Percentiles rank a stretch among this genome's conserved stretches.
Conservation (phyloP, 1,140 invertebrate species). For the Heliconius nattereri region DNA sequence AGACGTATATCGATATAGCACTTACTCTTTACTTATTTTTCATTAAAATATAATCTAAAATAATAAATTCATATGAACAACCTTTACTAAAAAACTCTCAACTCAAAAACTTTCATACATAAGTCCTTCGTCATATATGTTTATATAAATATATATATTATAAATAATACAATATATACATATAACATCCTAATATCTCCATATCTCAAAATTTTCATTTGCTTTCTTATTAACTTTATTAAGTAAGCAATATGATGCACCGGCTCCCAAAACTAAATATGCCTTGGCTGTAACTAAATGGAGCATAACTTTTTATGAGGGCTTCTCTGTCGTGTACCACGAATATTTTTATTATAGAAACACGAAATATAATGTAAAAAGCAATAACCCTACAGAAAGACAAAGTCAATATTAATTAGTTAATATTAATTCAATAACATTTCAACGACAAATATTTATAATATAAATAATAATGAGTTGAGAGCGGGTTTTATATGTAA, state of each 20-base stretch:
- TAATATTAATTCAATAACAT: background rate
- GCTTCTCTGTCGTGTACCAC: slow-evolving; percentile 57
- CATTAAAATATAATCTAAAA: background rate
- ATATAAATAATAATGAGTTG: background rate
- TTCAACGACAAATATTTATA: background rate
- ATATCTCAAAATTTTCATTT: slow-evolving; percentile 20
- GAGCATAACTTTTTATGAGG: slow-evolving; percentile 72
- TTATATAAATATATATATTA: background rate
- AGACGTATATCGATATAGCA: background rate
- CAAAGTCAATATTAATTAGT: background rate
- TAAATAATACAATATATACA: too few species aligned
- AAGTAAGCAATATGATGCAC: slow-evolving; percentile 70
- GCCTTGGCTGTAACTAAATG: slow-evolving; percentile 63
- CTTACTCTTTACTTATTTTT: background rate
- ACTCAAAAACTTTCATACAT: too few species aligned
- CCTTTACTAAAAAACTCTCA: background rate
- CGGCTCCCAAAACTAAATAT: slow-evolving; percentile 69
- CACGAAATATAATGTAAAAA: slow-evolving; percentile 40
- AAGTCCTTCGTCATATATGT: background rate
- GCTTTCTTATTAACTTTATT: slow-evolving; percentile 68
- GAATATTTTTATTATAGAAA: slow-evolving; percentile 58
- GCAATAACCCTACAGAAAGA: background rate
- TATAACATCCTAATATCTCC: background rate
- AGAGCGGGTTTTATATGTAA: background rate
- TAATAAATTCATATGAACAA: background rate